These are phyloP conservation scores for Gorsachius magnificus DNA, from an alignment of 2,797 vertebrate genomes.

Conservation along the genomic window DNA sequence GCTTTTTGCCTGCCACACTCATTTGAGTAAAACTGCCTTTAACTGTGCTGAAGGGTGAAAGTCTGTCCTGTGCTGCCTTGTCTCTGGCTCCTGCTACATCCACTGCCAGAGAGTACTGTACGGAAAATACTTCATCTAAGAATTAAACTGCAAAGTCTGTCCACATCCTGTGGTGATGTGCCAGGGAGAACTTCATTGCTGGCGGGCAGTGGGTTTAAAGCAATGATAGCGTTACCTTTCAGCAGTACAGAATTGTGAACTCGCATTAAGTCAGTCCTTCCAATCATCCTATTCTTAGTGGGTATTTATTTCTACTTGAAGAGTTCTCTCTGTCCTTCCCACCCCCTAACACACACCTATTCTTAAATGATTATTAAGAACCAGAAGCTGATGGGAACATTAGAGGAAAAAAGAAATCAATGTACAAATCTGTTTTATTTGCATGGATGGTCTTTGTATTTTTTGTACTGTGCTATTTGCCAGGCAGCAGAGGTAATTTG, in stretches of 20 bases:
- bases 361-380: background rate
- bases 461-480: background rate
- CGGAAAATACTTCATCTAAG: background rate
- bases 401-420: background rate
- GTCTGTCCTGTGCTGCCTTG: background rate
- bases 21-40: background rate
- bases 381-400: background rate
- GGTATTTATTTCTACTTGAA: background rate
- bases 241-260: background rate
- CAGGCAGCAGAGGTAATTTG: background rate
- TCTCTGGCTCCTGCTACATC: background rate
- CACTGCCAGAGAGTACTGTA: background rate
- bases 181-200: background rate
- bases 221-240: background rate
- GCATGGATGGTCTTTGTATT: background rate
- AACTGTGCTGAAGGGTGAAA: background rate
- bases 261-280: background rate
- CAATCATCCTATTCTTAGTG: background rate
- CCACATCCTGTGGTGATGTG: too few relatives aligned
- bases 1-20: background rate
- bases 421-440: background rate
- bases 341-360: background rate
- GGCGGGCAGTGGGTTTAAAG: rapidly evolving
- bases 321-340: background rate
- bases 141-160: background rate